These are phyloP conservation scores for Rutilus rutilus DNA, from an alignment of 2,113 vertebrate genomes.

Conservation along the genomic window DNA sequence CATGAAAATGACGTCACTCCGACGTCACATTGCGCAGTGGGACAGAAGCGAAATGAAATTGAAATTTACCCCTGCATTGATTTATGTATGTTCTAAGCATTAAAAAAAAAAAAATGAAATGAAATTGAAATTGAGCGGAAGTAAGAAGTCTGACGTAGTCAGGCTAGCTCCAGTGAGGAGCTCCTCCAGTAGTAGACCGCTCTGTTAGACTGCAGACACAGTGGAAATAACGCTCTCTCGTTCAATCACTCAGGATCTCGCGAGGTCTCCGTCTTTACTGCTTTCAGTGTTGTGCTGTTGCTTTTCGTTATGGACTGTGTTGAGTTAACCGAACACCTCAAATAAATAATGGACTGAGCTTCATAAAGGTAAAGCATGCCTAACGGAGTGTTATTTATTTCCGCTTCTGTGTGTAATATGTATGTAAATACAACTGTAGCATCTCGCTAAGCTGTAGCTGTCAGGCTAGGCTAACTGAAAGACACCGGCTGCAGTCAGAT, in stretches of 20 bases:
- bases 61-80: no score
- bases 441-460: constrained; percentile 17
- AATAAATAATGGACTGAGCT: constrained; percentile 28
- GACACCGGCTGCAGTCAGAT: not conserved
- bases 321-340: not conserved
- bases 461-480: constrained; percentile 32
- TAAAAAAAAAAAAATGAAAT: no score
- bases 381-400: not conserved
- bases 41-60: no score
- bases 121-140: no score
- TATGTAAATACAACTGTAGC: not conserved
- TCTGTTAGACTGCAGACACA: not conserved
- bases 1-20: no score
- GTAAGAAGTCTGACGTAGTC: no score
- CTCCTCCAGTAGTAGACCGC: not conserved
- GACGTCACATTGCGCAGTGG: no score
- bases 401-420: not conserved
- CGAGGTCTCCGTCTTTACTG: not conserved
- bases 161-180: not conserved
- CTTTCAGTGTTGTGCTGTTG: not conserved
- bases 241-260: not conserved
- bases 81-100: no score
- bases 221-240: not conserved
- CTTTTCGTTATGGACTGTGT: not conserved
- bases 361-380: constrained; percentile 26